Percentiles rank a stretch among this genome's conserved stretches.
phyloP scores from a whole-genome alignment of 2,888 invertebrate genomes.

The Pinctada fucata region DNA sequence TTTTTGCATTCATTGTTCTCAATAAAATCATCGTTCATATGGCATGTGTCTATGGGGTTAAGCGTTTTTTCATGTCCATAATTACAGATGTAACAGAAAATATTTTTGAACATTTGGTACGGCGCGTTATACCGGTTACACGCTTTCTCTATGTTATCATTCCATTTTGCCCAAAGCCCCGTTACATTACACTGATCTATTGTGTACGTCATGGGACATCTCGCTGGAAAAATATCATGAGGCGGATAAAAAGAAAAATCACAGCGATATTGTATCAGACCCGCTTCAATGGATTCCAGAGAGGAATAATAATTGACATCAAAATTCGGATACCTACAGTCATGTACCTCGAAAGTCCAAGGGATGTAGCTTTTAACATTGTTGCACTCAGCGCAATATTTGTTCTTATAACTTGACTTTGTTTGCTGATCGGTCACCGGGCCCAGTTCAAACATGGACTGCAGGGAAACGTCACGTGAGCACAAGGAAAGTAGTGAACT shows the following conservation, averaged over 20 bases:
- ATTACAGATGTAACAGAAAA: neutral
- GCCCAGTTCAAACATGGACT: neutral
- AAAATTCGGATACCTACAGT: neutral
- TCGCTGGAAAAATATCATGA: neutral
- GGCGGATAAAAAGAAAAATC: neutral
- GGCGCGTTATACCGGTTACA: neutral
- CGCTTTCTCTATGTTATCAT: neutral
- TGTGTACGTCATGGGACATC: neutral
- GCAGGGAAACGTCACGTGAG: neutral
- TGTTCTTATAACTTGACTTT: neutral
- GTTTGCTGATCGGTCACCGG: neutral
- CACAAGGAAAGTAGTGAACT: neutral
- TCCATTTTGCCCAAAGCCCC: neutral
- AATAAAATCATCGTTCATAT: neutral
- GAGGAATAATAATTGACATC: neutral
- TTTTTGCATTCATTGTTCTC: neutral
- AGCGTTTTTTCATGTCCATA: neutral
- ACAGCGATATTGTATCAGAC: neutral
- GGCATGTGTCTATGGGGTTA: neutral
- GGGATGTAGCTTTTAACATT: neutral
- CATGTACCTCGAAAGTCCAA: neutral
- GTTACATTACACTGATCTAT: neutral
- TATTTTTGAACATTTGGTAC: neutral
- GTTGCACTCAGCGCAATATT: neutral
- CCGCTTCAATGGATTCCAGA: neutral